Base-by-base conservation (phyloP, 2,888 invertebrate species). In the Phlogophora meticulosa region DNA sequence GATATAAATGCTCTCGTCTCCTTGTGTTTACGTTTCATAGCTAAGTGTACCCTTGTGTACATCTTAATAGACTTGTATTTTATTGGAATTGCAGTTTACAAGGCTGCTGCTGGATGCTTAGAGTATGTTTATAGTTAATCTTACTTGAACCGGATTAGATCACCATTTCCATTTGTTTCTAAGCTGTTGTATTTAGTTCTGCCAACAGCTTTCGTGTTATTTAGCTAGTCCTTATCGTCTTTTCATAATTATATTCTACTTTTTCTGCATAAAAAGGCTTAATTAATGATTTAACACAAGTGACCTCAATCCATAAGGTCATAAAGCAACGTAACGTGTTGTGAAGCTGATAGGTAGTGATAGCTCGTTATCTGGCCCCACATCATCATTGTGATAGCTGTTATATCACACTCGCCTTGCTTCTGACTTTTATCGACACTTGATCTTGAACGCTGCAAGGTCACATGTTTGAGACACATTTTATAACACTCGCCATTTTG, bases 371-470 rank as follows among this genome's bases (percentile, higher is more conserved):
- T 76, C 62, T 22, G 13, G 20, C 17, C 28, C 34, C 57, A 36
- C 51, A 72, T 72, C 77, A 36, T 38, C 43, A 34, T 42, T 38
- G 43, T 64, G 55, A 72, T 74, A 64, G 43, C 20, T 32, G 40
- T 68, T 72, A 68, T 72, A 64, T 56, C 51, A 49, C 36, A 48
- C 28, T 52, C 43, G 56, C 51, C 56, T 64, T 63, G 72, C 72
- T 38, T 55, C 34, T 63, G 46, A 59, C 58, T 56, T 65, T 40
- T 61, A 76, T 72, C 56, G 60, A 40, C 45, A 60, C 59, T 42
- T 59, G 72, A 55, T 72, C 76, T 60, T 72, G 72, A 76, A 69
- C 42, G 52, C 20, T 43, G 51, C 36, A 60, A 60, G 60, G 76
- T 76, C 56, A 69, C 68, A 46, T 42, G 38, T 22, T 60, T 52